Evolutionary conservation across 92 coral and sea anemone genomes (phyloP), one percentile per base, ranked within the genome.

Genomic region (Epizoanthus illoricatus): DNA sequence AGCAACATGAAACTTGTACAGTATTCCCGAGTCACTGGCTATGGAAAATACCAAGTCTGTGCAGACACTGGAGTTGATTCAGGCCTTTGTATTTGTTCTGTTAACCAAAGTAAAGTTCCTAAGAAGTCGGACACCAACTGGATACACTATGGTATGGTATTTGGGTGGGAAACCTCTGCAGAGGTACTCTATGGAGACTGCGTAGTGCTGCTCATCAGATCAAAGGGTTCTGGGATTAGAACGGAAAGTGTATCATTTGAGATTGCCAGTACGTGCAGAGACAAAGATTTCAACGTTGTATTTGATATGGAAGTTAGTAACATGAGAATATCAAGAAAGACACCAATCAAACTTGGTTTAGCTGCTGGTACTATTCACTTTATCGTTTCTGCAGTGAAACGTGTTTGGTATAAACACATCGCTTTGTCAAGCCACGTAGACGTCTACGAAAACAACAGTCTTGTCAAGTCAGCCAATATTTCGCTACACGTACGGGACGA

Each of bases 41-140:
- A 85, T 59, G 88, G 79, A 7, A 23, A 55, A 4, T 85, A 85
- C 79, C 19, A 66, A 19, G 19, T 18, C 4, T 85, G 88, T 17
- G 75, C 65, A 17, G 88, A 85, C 23, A 41, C 54, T 39, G 84
- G 71, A 12, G 84, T 78, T 18, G 78, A 76, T 15, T 42, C 76
- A 5, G 33, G 54, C 11, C 57, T 78, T 55, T 85, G 88, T 56
- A 70, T 85, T 43, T 85, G 88, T 57, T 68, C 73, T 39, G 45
- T 68, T 40, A 4, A 43, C 1, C 52, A 68, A 33, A 68, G 42
- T 12, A 19, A 68, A 68, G 5, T 7, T 68, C 73, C 73, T 19
- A 68, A 33, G 73, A 68, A 39, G 28, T 68, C 73, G 20, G 39
- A 68, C 8, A 39, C 49, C 12, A 68, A 40, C 15, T 68, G 73